Evolutionary conservation across 2,888 invertebrate species (phyloP).

Genomic region (Steromphala cineraria): DNA sequence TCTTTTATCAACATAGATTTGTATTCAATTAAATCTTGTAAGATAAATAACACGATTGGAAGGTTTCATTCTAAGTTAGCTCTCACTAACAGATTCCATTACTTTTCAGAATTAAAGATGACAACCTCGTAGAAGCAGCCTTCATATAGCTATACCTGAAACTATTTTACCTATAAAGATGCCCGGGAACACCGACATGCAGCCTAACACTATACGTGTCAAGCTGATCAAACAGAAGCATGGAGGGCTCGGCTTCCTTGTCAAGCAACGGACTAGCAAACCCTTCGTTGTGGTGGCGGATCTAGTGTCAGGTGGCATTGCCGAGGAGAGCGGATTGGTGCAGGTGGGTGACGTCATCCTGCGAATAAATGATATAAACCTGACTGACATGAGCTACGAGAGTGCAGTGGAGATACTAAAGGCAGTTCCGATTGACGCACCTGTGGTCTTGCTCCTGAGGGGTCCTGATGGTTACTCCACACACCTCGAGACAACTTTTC

Average conservation of each 20-base stretch:
- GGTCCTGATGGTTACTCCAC: slow-evolving; percentile 70
- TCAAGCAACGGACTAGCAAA: slow-evolving; percentile 61
- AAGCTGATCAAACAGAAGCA: slow-evolving; percentile 63
- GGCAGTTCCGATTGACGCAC: slow-evolving; percentile 55
- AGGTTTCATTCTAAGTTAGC: too few species aligned
- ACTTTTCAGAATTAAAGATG: too few species aligned
- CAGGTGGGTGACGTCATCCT: slow-evolving; percentile 71
- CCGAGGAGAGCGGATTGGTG: slow-evolving; percentile 69
- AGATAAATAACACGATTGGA: too few species aligned
- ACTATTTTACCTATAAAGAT: slow-evolving; percentile 11
- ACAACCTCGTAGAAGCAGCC: too few species aligned
- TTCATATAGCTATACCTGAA: too few species aligned
- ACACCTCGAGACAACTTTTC: slow-evolving; percentile 68
- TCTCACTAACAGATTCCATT: not conserved
- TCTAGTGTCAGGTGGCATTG: slow-evolving; percentile 67
- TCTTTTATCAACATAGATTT: too few species aligned
- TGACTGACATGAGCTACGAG: slow-evolving; percentile 67
- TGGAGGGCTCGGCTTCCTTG: slow-evolving; percentile 69
- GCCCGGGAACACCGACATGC: slow-evolving; percentile 31
- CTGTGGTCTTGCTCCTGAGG: slow-evolving; percentile 64
- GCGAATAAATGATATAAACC: slow-evolving; percentile 66
- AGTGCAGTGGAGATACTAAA: slow-evolving; percentile 61
- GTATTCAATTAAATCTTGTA: too few species aligned
- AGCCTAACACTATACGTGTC: slow-evolving; percentile 63
- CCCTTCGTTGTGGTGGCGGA: slow-evolving; percentile 67